Evolutionary conservation across 2,113 vertebrate genomes (phyloP).

Genomic region (Suricata suricatta): DNA sequence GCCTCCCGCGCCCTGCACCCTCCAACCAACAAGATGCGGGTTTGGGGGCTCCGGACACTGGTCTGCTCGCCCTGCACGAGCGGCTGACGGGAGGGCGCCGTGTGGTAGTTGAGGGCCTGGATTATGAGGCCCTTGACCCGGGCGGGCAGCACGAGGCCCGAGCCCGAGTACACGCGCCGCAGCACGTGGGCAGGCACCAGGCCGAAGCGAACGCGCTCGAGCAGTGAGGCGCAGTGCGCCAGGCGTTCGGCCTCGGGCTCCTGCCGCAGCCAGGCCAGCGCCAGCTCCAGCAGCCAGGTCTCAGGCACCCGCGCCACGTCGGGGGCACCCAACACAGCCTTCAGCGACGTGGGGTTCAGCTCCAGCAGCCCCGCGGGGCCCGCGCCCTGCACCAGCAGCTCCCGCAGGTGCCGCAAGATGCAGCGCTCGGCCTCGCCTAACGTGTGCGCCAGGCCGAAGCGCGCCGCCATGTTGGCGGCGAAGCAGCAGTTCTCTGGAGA

Average conservation of each 20-base stretch:
- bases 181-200: conserved; percentile 86
- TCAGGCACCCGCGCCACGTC: conserved; percentile 90
- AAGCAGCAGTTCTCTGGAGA: conserved; percentile 90
- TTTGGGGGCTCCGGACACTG: conserved; percentile 86
- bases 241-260: conserved; percentile 85
- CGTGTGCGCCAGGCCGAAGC: conserved; percentile 87
- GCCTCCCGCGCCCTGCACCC: conserved; percentile 84
- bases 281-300: conserved; percentile 86
- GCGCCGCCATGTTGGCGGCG: conserved; percentile 92
- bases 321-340: conserved; percentile 86
- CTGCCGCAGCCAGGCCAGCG: conserved; percentile 90
- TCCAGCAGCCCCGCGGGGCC: conserved; percentile 86
- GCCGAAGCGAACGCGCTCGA: conserved; percentile 91
- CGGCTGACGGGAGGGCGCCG: conserved; percentile 88
- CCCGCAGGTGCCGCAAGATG: conserved; percentile 86
- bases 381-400: conserved; percentile 82
- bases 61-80: conserved; percentile 90
- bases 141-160: conserved; percentile 86
- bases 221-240: conserved; percentile 85
- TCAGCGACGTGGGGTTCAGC: conserved; percentile 89
- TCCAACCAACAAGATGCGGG: conserved; percentile 89
- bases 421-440: conserved; percentile 86
- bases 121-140: conserved; percentile 91
- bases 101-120: conserved; percentile 93
- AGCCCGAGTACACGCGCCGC: conserved; percentile 81